Conservation (phyloP, 1,140 invertebrate species). For the Drosophila persimilis region DNA sequence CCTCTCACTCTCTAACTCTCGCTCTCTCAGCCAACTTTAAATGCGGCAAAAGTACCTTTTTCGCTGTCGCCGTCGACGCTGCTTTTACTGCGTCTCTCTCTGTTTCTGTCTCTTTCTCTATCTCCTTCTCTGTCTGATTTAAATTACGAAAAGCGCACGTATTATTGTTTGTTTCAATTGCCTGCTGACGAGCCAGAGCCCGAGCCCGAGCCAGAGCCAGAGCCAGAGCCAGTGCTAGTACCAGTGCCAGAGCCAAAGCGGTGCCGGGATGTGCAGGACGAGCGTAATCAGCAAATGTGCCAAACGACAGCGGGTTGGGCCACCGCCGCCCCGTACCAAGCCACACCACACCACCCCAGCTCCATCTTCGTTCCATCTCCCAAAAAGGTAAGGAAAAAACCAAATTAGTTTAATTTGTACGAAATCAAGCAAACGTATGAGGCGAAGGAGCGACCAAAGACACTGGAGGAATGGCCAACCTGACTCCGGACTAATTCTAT, state of each 20-base stretch:
- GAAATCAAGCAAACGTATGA: conserved; percentile 74
- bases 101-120: conserved; percentile 42
- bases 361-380: conserved; percentile 9
- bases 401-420: conserved; percentile 80
- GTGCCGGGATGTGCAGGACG: conserved; percentile 41
- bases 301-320: conserved; percentile 38
- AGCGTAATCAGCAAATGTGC: conserved; percentile 79
- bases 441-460: conserved; percentile 27
- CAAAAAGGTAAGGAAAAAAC: conserved; percentile 51
- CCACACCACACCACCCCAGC: background rate
- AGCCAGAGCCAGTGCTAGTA: background rate
- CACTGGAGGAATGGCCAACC: conserved; percentile 35
- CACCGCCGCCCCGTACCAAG: background rate
- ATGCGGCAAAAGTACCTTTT: too few relatives aligned
- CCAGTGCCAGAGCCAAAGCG: conserved; percentile 4
- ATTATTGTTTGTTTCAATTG: conserved; percentile 81
- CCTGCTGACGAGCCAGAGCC: conserved; percentile 63
- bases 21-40: background rate
- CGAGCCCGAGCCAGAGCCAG: conserved; percentile 6
- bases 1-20: background rate
- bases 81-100: conserved; percentile 17
- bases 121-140: conserved; percentile 55
- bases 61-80: too few relatives aligned
- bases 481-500: conserved; percentile 68
- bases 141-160: conserved; percentile 78